Evolutionary conservation across 2,113 vertebrate genomes (phyloP).

Genomic region (Colistium nudipinnis): DNA sequence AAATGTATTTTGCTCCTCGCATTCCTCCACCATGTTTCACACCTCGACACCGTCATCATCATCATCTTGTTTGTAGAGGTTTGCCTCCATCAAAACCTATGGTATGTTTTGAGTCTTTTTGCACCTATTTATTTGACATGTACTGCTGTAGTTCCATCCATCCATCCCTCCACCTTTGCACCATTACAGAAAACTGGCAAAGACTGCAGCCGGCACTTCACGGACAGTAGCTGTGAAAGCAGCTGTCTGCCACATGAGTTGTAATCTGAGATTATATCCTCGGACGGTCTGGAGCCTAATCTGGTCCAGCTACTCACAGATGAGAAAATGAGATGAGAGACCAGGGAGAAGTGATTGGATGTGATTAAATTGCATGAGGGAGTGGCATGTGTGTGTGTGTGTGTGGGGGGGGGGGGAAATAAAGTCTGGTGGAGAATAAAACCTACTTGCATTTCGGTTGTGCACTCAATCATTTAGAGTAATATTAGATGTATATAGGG

Average conservation of each 20-base stretch:
- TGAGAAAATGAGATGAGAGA: slow-evolving; percentile 39
- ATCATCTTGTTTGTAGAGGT: too few relatives aligned
- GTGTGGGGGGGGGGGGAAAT: too few relatives aligned
- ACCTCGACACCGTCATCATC: too few relatives aligned
- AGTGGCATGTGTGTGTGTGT: background rate
- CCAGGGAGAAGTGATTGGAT: slow-evolving; percentile 31
- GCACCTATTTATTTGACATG: too few relatives aligned
- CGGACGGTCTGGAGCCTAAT: slow-evolving; percentile 59
- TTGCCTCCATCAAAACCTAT: too few relatives aligned
- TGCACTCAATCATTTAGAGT: background rate
- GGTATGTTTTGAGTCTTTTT: background rate
- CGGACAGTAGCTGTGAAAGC: slow-evolving; percentile 33
- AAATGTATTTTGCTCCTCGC: too few relatives aligned
- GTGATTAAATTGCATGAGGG: slow-evolving; percentile 30
- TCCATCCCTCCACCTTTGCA: background rate
- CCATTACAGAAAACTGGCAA: slow-evolving; percentile 20
- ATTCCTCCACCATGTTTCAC: too few relatives aligned
- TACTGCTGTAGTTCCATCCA: background rate
- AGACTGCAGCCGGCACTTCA: slow-evolving; percentile 28
- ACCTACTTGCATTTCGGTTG: background rate
- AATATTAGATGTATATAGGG: slow-evolving; percentile 1
- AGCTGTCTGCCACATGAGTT: slow-evolving; percentile 44
- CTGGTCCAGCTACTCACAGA: slow-evolving; percentile 61
- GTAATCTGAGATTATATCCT: slow-evolving; percentile 72
- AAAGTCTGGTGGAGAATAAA: slow-evolving; percentile 2